Conservation (phyloP, 2,113 vertebrate species). For the Poecilia latipinna region DNA sequence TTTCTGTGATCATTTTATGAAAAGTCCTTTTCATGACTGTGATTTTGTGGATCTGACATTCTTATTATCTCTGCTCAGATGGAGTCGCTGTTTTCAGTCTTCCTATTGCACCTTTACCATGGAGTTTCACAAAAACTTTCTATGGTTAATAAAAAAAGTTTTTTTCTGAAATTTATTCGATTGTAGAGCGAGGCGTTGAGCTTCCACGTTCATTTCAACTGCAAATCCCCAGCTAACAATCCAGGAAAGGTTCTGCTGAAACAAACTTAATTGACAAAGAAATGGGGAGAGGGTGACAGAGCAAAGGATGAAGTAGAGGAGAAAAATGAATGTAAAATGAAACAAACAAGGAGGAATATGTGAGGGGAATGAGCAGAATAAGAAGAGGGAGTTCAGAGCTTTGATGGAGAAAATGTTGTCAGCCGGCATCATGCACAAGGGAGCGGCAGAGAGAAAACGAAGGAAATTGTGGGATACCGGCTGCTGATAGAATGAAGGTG, state of each 20-base stretch:
- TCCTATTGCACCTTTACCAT: no score
- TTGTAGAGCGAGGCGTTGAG: background rate
- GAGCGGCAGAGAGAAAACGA: slow-evolving; percentile 26
- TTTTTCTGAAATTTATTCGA: background rate
- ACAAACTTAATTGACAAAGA: no score
- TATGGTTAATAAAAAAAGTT: no score
- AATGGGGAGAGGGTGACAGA: no score
- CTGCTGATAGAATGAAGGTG: slow-evolving; percentile 18
- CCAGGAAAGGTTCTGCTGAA: background rate
- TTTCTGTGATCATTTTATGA: no score
- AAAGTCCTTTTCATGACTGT: no score
- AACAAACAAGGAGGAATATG: no score
- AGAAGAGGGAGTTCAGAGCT: background rate
- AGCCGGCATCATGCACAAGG: background rate
- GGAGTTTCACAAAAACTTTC: no score
- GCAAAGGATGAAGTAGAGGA: background rate
- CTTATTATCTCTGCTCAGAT: no score
- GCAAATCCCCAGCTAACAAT: background rate
- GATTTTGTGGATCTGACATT: background rate
- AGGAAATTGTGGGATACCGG: slow-evolving; percentile 15
- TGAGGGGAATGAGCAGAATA: background rate
- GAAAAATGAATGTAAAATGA: background rate
- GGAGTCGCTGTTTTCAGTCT: no score
- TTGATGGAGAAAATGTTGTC: slow-evolving; percentile 2
- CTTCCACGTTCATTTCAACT: background rate